Conservation (phyloP, 2,797 vertebrate species). For the Peromyscus nudipes region DNA sequence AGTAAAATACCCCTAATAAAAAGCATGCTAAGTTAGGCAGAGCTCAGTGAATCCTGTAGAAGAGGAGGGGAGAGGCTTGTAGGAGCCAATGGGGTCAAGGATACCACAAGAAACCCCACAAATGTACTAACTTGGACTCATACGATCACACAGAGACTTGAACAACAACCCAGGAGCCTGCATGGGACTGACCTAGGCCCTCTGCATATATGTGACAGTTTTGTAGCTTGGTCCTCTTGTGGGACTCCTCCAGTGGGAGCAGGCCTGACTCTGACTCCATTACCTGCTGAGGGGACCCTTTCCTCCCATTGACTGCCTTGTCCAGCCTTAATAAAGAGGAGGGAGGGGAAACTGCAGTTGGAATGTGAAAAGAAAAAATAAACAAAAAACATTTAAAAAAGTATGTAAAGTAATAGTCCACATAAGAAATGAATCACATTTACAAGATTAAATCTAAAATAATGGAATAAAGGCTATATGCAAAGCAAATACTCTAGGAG, state of each 20-base stretch:
- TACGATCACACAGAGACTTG: neutral
- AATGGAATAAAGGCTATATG: neutral
- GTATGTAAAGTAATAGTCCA: neutral
- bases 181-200: neutral
- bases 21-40: neutral
- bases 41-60: neutral
- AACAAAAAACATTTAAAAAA: neutral
- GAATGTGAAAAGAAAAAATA: neutral
- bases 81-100: too few species aligned
- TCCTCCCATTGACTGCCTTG: neutral
- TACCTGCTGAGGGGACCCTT: neutral
- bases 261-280: neutral
- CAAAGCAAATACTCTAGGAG: neutral
- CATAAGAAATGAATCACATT: neutral
- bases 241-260: neutral
- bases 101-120: neutral
- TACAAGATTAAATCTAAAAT: neutral
- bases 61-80: neutral
- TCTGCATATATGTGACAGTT: neutral
- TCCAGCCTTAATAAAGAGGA: neutral
- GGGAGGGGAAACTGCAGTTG: neutral
- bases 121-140: neutral
- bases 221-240: too few species aligned
- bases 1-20: neutral
- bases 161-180: neutral